Conservation (phyloP, 2,113 vertebrate species). For the Scalopus aquaticus region DNA sequence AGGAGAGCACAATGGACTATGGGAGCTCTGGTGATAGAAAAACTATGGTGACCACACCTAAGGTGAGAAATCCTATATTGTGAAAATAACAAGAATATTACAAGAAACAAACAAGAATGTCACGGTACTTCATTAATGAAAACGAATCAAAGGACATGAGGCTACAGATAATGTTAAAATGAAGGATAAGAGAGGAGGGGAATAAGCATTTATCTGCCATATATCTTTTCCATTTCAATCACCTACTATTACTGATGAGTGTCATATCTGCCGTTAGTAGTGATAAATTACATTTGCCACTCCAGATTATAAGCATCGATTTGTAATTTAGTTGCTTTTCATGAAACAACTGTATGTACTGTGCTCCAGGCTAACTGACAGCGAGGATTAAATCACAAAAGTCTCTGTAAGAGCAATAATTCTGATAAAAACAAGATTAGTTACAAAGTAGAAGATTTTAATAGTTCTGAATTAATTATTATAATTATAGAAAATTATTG, state of each 20-base stretch:
- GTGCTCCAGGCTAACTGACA: neutral
- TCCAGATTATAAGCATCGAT: neutral
- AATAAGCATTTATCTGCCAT: neutral
- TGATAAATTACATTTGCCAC: neutral
- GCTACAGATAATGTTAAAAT: neutral
- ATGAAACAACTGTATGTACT: neutral
- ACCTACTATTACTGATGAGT: neutral
- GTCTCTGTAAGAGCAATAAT: constrained; percentile 28
- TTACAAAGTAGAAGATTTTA: neutral
- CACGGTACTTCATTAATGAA: too few species aligned
- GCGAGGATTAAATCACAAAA: constrained; percentile 1
- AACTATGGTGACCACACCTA: too few species aligned
- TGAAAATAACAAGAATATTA: too few species aligned
- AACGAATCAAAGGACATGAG: neutral
- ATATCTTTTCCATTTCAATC: neutral
- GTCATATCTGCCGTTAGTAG: neutral
- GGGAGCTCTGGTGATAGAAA: too few species aligned
- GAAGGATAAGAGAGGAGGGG: neutral
- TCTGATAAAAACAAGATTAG: neutral
- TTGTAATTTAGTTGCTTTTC: constrained; percentile 15
- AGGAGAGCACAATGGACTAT: too few species aligned
- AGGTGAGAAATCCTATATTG: too few species aligned
- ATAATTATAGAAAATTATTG: constrained; percentile 28
- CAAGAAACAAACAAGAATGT: too few species aligned
- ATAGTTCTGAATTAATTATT: constrained; percentile 17